Base-by-base conservation (phyloP, 2,888 invertebrate species). In the Seira sanloemensis region DNA sequence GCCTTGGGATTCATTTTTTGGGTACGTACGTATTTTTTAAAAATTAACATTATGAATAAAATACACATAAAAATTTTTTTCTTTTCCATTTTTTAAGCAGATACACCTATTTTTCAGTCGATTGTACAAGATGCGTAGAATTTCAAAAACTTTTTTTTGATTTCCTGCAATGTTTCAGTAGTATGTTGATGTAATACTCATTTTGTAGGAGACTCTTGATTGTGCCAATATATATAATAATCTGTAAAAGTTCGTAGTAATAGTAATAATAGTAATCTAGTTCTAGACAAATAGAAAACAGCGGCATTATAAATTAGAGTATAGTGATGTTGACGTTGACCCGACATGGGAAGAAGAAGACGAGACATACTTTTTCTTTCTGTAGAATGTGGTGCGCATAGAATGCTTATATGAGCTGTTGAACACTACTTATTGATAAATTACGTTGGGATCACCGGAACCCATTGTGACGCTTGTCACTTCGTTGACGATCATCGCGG, bases 401-500 rank as follows among this genome's bases (percentile, higher is more conserved):
- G 12, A 37, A 37, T 37, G 12, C 12, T 7, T 37, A 4, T 12
- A 37, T 37, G 37, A 37, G 37, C 37, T 37, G 37, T 37, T 37
- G 37, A 37, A 37, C 37, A 85, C 76, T 80, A 78, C 25, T n/a
- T 58, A 58, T 68, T 19, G 84, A 66, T 69, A 81, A 16, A 77
- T 73, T 16, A 84, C 71, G 54, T 84, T 78, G 16, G 88, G 83
- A 24, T 89, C 89, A 9, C 88, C 90, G 37, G 86, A 87, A 84
- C 92, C 92, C 92, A 96, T 93, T 27, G 97, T 97, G 90, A 97
- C 93, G 91, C 94, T 96, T 62, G 97, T 97, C 84, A 98, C 96
- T 93, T 98, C 98, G 91, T 96, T 96, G 65, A 98, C 95, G 90
- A 98, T 98, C 96, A 97, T 97, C 92, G 97, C 97, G 25, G 98